phyloP scores from a whole-genome alignment of 2,888 invertebrate species.

The Pedicia rivosa region DNA sequence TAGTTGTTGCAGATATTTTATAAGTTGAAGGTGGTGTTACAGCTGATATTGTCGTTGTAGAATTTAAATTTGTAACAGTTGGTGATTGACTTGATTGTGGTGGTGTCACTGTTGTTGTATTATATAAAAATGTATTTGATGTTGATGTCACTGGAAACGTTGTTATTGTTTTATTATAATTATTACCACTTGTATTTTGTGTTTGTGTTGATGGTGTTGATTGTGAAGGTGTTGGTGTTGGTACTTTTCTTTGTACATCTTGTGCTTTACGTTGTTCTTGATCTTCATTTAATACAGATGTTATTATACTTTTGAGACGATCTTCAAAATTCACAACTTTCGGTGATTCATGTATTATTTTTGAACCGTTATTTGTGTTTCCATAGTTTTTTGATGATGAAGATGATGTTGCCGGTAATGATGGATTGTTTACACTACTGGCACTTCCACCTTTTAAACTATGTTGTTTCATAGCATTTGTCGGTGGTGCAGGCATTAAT shows the following conservation, averaged over 20 bases:
- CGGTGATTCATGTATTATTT: slow-evolving; percentile 46
- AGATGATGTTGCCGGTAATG: too few relatives aligned
- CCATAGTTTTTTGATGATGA: too few relatives aligned
- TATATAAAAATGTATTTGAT: too few relatives aligned
- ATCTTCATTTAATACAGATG: slow-evolving; percentile 74
- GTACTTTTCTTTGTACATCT: slow-evolving; percentile 14
- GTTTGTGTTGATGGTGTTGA: slow-evolving; percentile 14
- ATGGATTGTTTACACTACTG: slow-evolving; percentile 13
- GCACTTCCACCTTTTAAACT: slow-evolving; percentile 9
- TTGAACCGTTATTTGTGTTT: slow-evolving; percentile 11
- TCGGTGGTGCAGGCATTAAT: slow-evolving; percentile 28
- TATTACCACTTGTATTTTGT: slow-evolving; percentile 20
- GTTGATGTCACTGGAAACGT: slow-evolving; percentile 12
- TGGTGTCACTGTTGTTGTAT: too few relatives aligned
- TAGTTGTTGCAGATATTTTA: too few relatives aligned
- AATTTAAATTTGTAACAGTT: too few relatives aligned
- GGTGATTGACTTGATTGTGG: too few relatives aligned
- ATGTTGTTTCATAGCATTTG: slow-evolving; percentile 4
- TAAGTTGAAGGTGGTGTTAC: slow-evolving; percentile 22
- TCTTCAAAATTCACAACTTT: slow-evolving; percentile 80
- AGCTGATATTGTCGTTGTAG: slow-evolving; percentile 3
- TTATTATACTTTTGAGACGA: slow-evolving; percentile 72
- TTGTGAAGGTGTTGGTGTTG: slow-evolving; percentile 14
- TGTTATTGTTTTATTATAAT: slow-evolving; percentile 15
- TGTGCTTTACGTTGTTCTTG: slow-evolving; percentile 35